Evolutionary conservation across 64 coral and sea anemone genomes (phyloP).

Genomic region (Montipora sp.): DNA sequence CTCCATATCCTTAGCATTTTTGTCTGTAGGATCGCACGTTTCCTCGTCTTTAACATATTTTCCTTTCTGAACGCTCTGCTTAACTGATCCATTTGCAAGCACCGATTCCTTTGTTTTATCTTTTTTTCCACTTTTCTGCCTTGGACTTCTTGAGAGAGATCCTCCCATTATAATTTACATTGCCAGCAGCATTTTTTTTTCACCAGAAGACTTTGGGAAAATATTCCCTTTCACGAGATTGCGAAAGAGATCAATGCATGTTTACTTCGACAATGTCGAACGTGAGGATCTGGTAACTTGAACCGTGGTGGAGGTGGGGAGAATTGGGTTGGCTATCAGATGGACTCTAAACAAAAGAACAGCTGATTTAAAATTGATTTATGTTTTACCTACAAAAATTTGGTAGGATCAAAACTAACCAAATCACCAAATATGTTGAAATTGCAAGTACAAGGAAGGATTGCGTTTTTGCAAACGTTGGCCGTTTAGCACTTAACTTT

Average conservation of each 20-base stretch:
- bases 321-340: too few relatives aligned
- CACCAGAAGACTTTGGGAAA: background rate
- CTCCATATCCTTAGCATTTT: constrained; percentile 34
- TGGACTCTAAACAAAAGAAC: too few relatives aligned
- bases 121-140: constrained; percentile 15
- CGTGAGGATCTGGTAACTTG: constrained; percentile 6
- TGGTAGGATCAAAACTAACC: too few relatives aligned
- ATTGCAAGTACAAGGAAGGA: too few relatives aligned
- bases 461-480: too few relatives aligned
- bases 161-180: background rate
- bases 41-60: background rate
- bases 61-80: background rate
- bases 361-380: too few relatives aligned
- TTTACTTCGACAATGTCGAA: background rate
- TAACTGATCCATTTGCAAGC: background rate
- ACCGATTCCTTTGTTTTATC: background rate
- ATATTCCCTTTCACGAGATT: background rate
- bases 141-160: constrained; percentile 36
- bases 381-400: too few relatives aligned
- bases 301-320: background rate
- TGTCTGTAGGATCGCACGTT: background rate
- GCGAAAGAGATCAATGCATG: background rate
- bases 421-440: too few relatives aligned
- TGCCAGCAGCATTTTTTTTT: background rate
- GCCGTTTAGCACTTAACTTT: too few relatives aligned